Conservation (phyloP, 2,797 vertebrate genomes). For the Sebastes taczanowskii region DNA sequence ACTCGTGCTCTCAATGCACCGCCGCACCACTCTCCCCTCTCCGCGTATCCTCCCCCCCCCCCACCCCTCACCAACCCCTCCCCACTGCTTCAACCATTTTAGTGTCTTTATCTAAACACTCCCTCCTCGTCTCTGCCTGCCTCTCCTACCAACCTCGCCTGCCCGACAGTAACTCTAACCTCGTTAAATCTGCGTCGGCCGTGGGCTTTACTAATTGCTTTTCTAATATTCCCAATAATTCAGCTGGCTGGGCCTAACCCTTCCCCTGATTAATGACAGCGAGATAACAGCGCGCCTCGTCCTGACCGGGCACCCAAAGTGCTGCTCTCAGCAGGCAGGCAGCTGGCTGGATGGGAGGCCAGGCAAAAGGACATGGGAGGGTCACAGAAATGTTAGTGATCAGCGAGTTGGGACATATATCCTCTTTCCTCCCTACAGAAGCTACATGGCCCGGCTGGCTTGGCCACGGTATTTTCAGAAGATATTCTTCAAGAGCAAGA, state of each 20-base stretch:
- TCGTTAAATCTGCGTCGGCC: conserved; percentile 61
- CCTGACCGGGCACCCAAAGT: conserved; percentile 46
- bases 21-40: conserved; percentile 11
- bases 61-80: background rate
- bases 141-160: conserved; percentile 3
- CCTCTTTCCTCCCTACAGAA: background rate
- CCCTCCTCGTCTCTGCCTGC: conserved; percentile 11
- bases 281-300: conserved; percentile 53
- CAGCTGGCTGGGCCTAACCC: conserved; percentile 54
- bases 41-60: background rate
- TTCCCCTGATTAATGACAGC: conserved; percentile 61
- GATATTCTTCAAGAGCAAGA: background rate
- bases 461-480: background rate
- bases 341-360: conserved; percentile 39
- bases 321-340: conserved; percentile 69
- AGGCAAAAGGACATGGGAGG: conserved; percentile 44
- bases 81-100: conserved; percentile 27
- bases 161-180: conserved; percentile 56
- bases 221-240: conserved; percentile 79
- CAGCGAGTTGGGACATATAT: conserved; percentile 31
- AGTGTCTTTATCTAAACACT: conserved; percentile 50
- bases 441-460: background rate
- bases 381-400: conserved; percentile 37
- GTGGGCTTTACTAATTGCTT: conserved; percentile 73
- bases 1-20: conserved; percentile 41